These are phyloP conservation scores for Zelostemma sp. DNA, from an alignment of 1,140 invertebrate genomes.

Conservation along the genomic window DNA sequence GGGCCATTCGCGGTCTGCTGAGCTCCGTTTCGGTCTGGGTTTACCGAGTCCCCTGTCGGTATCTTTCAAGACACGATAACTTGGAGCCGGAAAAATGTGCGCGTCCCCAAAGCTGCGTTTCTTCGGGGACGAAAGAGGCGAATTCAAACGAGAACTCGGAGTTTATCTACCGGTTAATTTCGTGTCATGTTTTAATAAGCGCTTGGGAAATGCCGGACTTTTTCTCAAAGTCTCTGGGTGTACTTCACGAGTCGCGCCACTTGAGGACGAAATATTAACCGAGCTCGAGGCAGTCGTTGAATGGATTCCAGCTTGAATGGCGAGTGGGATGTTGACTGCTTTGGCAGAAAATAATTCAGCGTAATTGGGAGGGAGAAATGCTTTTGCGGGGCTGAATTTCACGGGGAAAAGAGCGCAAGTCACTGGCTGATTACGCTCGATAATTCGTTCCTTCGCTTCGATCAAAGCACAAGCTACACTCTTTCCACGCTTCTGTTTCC, in stretches of 20 bases:
- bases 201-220: neutral
- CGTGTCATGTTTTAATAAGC: neutral
- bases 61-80: conserved; percentile 17
- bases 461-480: too few species aligned
- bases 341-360: too few species aligned
- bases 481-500: neutral
- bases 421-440: too few species aligned
- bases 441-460: neutral
- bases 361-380: too few species aligned
- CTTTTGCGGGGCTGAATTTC: too few species aligned
- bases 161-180: neutral
- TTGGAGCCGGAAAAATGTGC: neutral
- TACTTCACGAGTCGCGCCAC: too few species aligned
- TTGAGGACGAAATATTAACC: too few species aligned
- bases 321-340: too few species aligned
- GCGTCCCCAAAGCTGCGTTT: neutral
- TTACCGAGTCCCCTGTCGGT: conserved; percentile 33
- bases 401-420: too few species aligned
- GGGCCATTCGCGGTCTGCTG: conserved; percentile 55
- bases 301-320: too few species aligned
- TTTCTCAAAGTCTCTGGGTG: too few species aligned
- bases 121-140: neutral
- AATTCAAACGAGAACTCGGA: neutral
- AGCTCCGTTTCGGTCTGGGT: conserved; percentile 52
- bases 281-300: too few species aligned